Evolutionary conservation across 2,113 vertebrate genomes (phyloP).

Genomic region (Tor tambroides): DNA sequence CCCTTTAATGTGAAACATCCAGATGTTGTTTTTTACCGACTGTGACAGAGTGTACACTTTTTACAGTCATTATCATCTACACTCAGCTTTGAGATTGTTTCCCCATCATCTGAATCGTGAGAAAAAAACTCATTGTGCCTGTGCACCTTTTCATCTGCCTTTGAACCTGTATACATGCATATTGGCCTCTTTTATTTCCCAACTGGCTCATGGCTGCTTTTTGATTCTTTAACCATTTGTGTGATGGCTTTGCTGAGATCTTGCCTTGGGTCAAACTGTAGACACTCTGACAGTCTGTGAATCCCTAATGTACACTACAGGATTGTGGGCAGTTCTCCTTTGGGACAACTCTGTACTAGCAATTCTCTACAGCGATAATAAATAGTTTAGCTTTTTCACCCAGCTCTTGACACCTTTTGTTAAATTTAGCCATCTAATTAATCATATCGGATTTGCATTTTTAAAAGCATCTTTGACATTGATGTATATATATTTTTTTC

Average conservation of each 20-base stretch:
- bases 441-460: not conserved
- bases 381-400: not conserved
- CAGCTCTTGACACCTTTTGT: not conserved
- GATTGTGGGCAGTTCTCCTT: not conserved
- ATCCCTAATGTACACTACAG: conserved; percentile 11
- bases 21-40: not conserved
- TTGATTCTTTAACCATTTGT: conserved; percentile 13
- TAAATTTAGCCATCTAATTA: not conserved
- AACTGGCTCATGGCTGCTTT: not conserved
- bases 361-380: not conserved
- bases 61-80: not conserved
- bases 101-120: not conserved
- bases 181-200: conserved; percentile 19
- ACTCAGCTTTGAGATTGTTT: not conserved
- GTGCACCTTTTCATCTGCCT: not conserved
- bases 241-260: conserved; percentile 8
- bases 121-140: not conserved
- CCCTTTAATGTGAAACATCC: not conserved
- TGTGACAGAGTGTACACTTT: not conserved
- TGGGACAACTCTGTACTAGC: not conserved
- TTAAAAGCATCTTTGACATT: not conserved
- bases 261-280: not conserved
- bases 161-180: not conserved
- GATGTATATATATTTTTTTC: not conserved
- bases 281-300: not conserved